Base-by-base conservation (phyloP, 2,797 vertebrate species). In the Prunella strophiata region DNA sequence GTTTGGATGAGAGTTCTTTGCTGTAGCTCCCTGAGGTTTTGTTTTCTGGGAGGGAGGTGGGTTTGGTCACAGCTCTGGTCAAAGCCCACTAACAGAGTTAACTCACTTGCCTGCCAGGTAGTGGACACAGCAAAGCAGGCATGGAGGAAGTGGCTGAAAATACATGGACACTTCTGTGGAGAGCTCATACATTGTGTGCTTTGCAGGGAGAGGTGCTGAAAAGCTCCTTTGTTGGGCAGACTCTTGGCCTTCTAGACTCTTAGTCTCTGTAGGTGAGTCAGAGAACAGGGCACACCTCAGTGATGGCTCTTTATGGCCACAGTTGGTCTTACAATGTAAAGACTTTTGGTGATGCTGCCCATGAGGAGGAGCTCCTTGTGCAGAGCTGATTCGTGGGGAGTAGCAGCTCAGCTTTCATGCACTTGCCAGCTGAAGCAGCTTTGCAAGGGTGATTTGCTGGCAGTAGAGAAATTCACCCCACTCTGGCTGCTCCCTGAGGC, bases 401-500 rank as follows among this genome's bases (percentile, higher is more conserved):
- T 0, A 30, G 51, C 76, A 52, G 38, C 22, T 57, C 29, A 16
- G 40, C 36, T 51, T 54, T 78, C 48, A 3, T 19, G 16, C 21
- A 26, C 30, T 51, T 3, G 1, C 18, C 9, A 23, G 19, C 10
- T 20, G 19, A 30, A 51, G 36, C 38, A 48, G 27, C 13, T 74
- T 26, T 52, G 51, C 26, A n/a, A n/a, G 30, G 32, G 2, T n/a
- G 42, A n/a, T 63, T 27, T 30, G 63, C 58, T 83, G 77, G 18
- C 51, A 54, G 3, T 40, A 34, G 10, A 12, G 27, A 48, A 73
- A 63, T 55, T 55, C 34, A 47, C 29, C 34, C 27, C 6, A 7
- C 16, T 40, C 43, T 4, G 0, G n/a, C 42, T 18, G 32, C 26
- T 77, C 61, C 1, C 0, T 58, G 27, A 8, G 58, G 22, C 6